Percentiles rank a stretch among this genome's conserved stretches.
phyloP scores from a whole-genome alignment of 2,113 vertebrate genomes.

The Furnarius figulus region DNA sequence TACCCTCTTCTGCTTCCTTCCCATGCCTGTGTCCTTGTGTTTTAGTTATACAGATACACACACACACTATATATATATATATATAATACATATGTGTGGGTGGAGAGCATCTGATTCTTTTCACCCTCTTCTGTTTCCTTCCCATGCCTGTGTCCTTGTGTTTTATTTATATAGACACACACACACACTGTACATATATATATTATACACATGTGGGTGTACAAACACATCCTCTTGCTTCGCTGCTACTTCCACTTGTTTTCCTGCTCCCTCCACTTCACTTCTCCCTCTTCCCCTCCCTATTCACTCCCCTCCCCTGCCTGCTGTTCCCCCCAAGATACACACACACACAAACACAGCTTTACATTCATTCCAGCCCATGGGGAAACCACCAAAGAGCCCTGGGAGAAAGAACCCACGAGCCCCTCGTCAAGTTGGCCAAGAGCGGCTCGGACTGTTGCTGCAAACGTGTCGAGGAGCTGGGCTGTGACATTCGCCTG shows the following conservation, averaged over 20 bases:
- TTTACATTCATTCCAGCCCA: neutral
- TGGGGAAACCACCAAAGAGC: neutral
- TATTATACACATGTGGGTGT: neutral
- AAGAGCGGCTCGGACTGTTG: neutral
- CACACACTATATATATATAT: no score
- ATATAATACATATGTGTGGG: neutral
- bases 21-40: neutral
- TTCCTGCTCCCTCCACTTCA: neutral
- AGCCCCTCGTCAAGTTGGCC: neutral
- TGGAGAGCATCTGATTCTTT: no score
- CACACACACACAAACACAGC: neutral
- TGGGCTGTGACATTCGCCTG: slow-evolving; percentile 30
- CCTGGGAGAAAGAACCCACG: neutral
- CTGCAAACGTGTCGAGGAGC: neutral
- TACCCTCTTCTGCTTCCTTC: neutral
- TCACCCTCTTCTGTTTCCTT: no score
- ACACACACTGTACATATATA: no score
- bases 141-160: no score
- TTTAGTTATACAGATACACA: neutral
- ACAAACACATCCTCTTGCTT: neutral
- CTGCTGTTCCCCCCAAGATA: neutral
- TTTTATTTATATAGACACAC: no score
- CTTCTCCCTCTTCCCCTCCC: neutral
- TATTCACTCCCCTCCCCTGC: neutral
- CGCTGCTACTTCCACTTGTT: neutral